Conservation (phyloP, 2,888 invertebrate species). For the Plagodis pulveraria region DNA sequence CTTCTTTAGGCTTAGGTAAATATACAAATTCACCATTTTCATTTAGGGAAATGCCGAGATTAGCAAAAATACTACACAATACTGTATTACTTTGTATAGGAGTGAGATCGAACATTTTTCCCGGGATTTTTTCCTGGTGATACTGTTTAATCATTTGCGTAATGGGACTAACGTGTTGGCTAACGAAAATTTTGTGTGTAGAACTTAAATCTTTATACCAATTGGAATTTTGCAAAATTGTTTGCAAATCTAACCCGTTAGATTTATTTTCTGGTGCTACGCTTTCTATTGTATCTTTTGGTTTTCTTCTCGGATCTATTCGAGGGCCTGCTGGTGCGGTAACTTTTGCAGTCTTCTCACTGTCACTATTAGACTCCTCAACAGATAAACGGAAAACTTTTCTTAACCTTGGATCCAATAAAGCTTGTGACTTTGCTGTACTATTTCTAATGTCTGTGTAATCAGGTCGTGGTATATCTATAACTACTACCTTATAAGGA, state of each 20-base stretch:
- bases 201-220: slow-evolving; percentile 90
- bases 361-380: slow-evolving; percentile 87
- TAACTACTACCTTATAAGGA: slow-evolving; percentile 84
- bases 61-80: slow-evolving; percentile 85
- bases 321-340: slow-evolving; percentile 65
- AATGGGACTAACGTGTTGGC: slow-evolving; percentile 87
- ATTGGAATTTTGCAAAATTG: slow-evolving; percentile 86
- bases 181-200: slow-evolving; percentile 89
- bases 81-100: slow-evolving; percentile 79
- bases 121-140: slow-evolving; percentile 83
- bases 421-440: slow-evolving; percentile 88
- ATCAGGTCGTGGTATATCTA: slow-evolving; percentile 90
- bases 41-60: slow-evolving; percentile 85
- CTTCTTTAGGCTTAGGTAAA: slow-evolving; percentile 78
- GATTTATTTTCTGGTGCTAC: slow-evolving; percentile 60
- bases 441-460: slow-evolving; percentile 90
- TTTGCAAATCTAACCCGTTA: slow-evolving; percentile 83
- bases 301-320: slow-evolving; percentile 77
- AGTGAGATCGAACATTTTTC: slow-evolving; percentile 82
- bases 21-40: slow-evolving; percentile 84
- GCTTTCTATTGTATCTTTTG: slow-evolving; percentile 64
- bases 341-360: slow-evolving; percentile 71
- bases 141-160: slow-evolving; percentile 86
- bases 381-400: slow-evolving; percentile 89
- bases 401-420: slow-evolving; percentile 90